Evolutionary conservation across 2,888 invertebrate genomes (phyloP).

Genomic region (Sericinus montela): DNA sequence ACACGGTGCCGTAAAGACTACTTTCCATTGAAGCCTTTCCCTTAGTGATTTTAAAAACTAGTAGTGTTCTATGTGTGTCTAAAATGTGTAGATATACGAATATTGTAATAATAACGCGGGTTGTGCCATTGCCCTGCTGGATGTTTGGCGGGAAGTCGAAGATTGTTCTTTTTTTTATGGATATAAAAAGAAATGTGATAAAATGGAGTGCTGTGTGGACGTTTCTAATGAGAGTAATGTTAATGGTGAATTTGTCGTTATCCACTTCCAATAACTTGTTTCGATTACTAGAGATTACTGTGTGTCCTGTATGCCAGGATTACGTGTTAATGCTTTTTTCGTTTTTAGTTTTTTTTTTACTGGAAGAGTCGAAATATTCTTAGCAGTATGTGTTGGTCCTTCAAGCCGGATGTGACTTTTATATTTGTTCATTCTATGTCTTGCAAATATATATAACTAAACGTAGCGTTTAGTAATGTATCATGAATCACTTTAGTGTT

Average conservation of each 20-base stretch:
- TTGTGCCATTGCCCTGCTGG: constrained; percentile 56
- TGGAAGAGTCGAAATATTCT: too few relatives aligned
- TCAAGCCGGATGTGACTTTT: not conserved
- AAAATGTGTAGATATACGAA: constrained; percentile 58
- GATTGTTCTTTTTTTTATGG: constrained; percentile 31
- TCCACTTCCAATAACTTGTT: constrained; percentile 11
- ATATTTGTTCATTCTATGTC: too few relatives aligned
- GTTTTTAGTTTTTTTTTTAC: too few relatives aligned
- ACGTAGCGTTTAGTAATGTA: too few relatives aligned
- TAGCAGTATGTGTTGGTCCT: not conserved
- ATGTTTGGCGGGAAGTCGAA: constrained; percentile 34
- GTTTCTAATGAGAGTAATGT: constrained; percentile 10
- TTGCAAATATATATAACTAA: too few relatives aligned
- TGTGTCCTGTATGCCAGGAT: too few relatives aligned
- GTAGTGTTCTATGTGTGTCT: constrained; percentile 69
- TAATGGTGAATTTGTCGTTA: not conserved
- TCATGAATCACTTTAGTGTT: too few relatives aligned
- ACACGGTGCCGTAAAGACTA: constrained; percentile 52
- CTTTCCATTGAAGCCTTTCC: constrained; percentile 41
- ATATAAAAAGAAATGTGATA: constrained; percentile 21
- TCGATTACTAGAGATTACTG: not conserved
- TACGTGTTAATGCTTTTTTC: not conserved
- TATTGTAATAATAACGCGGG: constrained; percentile 41
- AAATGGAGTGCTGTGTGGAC: constrained; percentile 18
- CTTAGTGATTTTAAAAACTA: constrained; percentile 56